Evolutionary conservation across 2,113 vertebrate genomes (phyloP).

Genomic region (Brienomyrus longianalis): DNA sequence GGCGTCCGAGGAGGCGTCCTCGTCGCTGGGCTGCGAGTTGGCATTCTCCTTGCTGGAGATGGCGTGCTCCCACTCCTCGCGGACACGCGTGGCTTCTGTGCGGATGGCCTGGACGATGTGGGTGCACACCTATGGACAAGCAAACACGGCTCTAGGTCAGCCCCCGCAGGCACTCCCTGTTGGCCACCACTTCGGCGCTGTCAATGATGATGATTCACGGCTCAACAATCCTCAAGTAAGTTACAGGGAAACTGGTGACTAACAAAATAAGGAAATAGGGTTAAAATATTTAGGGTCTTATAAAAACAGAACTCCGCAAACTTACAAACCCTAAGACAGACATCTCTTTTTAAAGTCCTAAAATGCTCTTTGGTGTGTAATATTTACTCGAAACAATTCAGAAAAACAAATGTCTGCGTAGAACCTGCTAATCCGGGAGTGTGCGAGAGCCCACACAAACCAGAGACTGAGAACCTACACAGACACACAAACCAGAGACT

Average conservation of each 20-base stretch:
- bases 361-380: not conserved
- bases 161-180: not conserved
- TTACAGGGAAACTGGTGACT: not conserved
- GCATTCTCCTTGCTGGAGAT: slow-evolving; percentile 98
- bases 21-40: slow-evolving; percentile 92
- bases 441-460: not conserved
- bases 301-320: not conserved
- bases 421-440: not conserved
- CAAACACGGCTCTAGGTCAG: not conserved
- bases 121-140: slow-evolving; percentile 76
- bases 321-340: not conserved
- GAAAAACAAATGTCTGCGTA: not conserved
- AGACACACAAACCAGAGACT: no score
- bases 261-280: not conserved
- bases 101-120: slow-evolving; percentile 97
- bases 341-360: not conserved
- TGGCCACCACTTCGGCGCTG: not conserved
- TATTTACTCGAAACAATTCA: not conserved
- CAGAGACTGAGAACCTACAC: no score
- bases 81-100: slow-evolving; percentile 93
- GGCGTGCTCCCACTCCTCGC: slow-evolving; percentile 97
- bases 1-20: slow-evolving; percentile 88
- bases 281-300: not conserved
- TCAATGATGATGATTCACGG: not conserved
- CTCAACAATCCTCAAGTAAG: not conserved